phyloP scores from a whole-genome alignment of 2,888 invertebrate genomes.

The Leptinotarsa rubiginosa region DNA sequence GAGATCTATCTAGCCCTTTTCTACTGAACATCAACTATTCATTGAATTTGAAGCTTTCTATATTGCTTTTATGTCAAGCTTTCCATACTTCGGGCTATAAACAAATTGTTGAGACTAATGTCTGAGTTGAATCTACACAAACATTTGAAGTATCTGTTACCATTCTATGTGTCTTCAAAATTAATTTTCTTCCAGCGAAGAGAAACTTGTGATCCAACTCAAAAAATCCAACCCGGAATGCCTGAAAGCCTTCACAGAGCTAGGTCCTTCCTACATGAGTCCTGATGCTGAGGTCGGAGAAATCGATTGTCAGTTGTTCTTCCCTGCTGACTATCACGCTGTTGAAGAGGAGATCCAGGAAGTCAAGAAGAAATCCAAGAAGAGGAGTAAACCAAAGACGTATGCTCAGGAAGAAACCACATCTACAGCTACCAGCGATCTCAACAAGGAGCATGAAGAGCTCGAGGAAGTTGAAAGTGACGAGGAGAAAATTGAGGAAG shows the following conservation, averaged over 20 bases:
- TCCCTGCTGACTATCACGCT: slow-evolving; percentile 75
- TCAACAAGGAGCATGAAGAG: slow-evolving; percentile 43
- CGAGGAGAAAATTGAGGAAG: slow-evolving; percentile 51
- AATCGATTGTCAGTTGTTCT: slow-evolving; percentile 75
- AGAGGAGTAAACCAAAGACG: slow-evolving; percentile 57
- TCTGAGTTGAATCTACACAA: too few species aligned
- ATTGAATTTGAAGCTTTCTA: too few species aligned
- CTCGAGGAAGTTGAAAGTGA: slow-evolving; percentile 49
- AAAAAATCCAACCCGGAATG: slow-evolving; percentile 74
- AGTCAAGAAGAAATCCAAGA: slow-evolving; percentile 70
- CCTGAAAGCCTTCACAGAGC: slow-evolving; percentile 72
- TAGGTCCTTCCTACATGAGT: slow-evolving; percentile 78
- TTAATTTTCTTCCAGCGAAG: slow-evolving; percentile 67
- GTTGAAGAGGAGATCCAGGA: slow-evolving; percentile 66
- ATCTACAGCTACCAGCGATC: slow-evolving; percentile 40
- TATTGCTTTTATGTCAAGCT: too few species aligned
- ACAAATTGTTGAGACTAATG: too few species aligned
- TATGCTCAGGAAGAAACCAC: slow-evolving; percentile 45
- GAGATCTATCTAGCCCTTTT: too few species aligned
- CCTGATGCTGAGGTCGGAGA: slow-evolving; percentile 74
- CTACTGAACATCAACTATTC: too few species aligned
- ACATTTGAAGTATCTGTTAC: too few species aligned
- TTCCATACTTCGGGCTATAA: too few species aligned
- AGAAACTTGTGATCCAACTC: slow-evolving; percentile 78
- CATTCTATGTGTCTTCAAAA: too few species aligned